These are phyloP conservation scores for Apogon talboti DNA, from an alignment of 2,797 vertebrate genomes.

Conservation along the genomic window DNA sequence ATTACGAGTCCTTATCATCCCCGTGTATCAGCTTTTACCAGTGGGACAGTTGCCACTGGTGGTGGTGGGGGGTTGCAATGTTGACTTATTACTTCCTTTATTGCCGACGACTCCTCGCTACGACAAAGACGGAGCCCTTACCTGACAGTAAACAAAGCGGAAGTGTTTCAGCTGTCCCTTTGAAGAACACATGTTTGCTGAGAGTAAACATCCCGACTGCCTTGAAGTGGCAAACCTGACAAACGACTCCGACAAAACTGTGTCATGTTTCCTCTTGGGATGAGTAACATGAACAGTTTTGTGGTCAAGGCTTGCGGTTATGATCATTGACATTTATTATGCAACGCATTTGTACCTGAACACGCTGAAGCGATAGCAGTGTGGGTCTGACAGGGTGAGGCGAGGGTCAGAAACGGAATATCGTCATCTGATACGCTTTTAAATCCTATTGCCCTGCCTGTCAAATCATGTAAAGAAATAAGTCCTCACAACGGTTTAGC, in stretches of 20 bases:
- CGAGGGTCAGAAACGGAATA: slow-evolving; percentile 33
- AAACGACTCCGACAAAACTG: slow-evolving; percentile 44
- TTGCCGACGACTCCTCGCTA: slow-evolving; percentile 44
- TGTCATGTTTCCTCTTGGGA: slow-evolving; percentile 52
- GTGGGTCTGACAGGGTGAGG: slow-evolving; percentile 44
- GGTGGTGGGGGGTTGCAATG: slow-evolving; percentile 27
- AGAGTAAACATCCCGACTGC: slow-evolving; percentile 56
- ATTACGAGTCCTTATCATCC: slow-evolving; percentile 24
- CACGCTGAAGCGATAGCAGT: slow-evolving; percentile 1
- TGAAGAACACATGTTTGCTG: slow-evolving; percentile 62
- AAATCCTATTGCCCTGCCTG: slow-evolving; percentile 70
- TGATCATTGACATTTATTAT: background rate
- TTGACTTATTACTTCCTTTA: slow-evolving; percentile 74
- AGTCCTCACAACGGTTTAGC: slow-evolving; percentile 67
- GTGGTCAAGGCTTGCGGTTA: slow-evolving; percentile 21
- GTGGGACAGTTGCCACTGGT: slow-evolving; percentile 38
- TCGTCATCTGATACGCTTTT: slow-evolving; percentile 62
- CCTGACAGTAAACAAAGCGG: slow-evolving; percentile 62
- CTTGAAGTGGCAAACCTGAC: slow-evolving; percentile 44
- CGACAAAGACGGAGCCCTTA: slow-evolving; percentile 51
- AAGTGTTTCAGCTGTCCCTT: slow-evolving; percentile 56
- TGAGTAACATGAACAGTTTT: slow-evolving; percentile 41
- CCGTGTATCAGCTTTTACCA: slow-evolving; percentile 45
- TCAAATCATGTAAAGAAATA: slow-evolving; percentile 70
- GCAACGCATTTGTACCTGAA: slow-evolving; percentile 33